phyloP scores from a whole-genome alignment of 2,888 invertebrate genomes.

The Ctena decussata region DNA sequence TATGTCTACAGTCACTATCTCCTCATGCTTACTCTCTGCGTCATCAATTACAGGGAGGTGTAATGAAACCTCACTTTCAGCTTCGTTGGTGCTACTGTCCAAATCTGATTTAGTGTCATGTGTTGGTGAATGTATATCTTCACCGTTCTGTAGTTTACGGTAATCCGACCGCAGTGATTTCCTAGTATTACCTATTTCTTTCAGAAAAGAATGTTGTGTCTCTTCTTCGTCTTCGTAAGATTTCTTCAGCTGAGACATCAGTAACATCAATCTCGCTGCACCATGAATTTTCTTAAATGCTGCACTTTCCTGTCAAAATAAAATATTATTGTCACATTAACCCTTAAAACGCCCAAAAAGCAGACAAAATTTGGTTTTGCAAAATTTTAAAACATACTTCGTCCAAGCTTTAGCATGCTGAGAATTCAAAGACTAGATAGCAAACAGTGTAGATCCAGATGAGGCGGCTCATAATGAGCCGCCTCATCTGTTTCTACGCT shows the following conservation, averaged over 20 bases:
- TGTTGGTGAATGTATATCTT: not conserved
- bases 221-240: slow-evolving; percentile 25
- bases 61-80: not conserved
- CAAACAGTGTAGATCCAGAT: no score
- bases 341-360: no score
- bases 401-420: no score
- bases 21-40: not conserved
- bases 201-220: slow-evolving; percentile 8
- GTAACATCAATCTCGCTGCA: slow-evolving; percentile 11
- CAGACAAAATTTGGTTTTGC: no score
- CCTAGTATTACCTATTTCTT: slow-evolving; percentile 30
- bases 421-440: no score
- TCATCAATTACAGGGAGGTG: not conserved
- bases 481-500: no score
- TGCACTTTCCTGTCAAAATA: slow-evolving; percentile 2
- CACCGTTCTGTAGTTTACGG: slow-evolving; percentile 1
- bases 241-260: slow-evolving; percentile 19
- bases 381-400: no score
- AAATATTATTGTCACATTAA: no score
- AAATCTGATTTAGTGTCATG: not conserved
- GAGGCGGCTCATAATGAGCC: no score
- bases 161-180: slow-evolving; percentile 12
- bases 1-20: no score
- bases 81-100: not conserved
- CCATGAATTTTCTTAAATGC: not conserved